Evolutionary conservation across 35 echinoderm and acorn worm genomes (phyloP).

Genomic region (Apostichopus japonicus): DNA sequence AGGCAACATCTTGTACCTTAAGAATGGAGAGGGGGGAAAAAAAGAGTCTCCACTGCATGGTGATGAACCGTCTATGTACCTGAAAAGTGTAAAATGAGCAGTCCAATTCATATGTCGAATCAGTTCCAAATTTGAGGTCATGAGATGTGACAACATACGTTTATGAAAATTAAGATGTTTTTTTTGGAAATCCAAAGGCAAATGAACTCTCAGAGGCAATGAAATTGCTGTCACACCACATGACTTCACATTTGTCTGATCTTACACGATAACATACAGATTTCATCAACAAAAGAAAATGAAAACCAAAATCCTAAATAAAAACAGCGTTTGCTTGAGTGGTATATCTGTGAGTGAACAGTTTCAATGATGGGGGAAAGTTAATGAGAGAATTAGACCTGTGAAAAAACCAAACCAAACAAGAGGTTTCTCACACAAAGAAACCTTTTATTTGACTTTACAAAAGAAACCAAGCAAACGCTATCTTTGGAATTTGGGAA

Average conservation of each 20-base stretch:
- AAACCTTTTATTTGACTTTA: conserved; percentile 24
- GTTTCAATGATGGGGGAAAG: conserved; percentile 5
- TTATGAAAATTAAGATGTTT: background rate
- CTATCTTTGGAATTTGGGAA: conserved; percentile 22
- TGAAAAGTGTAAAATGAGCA: background rate
- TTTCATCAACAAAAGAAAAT: conserved; percentile 3
- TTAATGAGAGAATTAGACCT: conserved; percentile 28
- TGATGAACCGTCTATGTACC: conserved; percentile 8
- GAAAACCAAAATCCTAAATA: conserved; percentile 1
- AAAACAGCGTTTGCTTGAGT: conserved; percentile 62
- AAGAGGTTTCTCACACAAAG: background rate
- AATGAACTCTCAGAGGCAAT: background rate
- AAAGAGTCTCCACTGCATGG: background rate
- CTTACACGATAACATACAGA: background rate
- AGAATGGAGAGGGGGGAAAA: background rate
- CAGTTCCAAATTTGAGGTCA: conserved; percentile 19
- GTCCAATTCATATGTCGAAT: conserved; percentile 19
- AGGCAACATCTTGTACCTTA: conserved; percentile 39
- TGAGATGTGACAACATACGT: background rate
- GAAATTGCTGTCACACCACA: background rate
- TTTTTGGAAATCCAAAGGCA: background rate
- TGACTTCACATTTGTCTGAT: conserved; percentile 24
- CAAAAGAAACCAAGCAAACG: conserved; percentile 21
- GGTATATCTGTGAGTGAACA: conserved; percentile 14
- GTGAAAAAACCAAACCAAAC: conserved; percentile 36